phyloP scores from a whole-genome alignment of 2,113 vertebrate species.

The Engystomops pustulosus region DNA sequence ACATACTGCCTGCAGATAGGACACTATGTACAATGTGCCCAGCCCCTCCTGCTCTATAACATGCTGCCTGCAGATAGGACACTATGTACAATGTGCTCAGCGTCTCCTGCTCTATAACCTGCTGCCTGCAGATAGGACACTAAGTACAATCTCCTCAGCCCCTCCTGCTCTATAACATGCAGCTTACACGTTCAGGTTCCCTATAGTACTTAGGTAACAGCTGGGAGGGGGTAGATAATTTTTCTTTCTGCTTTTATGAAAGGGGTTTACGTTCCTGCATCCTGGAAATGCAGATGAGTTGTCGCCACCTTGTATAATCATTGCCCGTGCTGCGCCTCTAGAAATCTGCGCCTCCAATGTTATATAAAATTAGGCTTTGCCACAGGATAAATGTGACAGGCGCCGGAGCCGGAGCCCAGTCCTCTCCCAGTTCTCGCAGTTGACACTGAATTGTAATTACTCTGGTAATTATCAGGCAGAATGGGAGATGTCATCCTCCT shows the following conservation, averaged over 20 bases:
- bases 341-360: neutral
- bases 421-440: neutral
- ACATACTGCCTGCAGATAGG: too few relatives aligned
- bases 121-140: too few relatives aligned
- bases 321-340: neutral
- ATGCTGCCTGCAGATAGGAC: too few relatives aligned
- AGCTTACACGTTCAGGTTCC: too few relatives aligned
- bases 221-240: neutral
- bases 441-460: constrained; percentile 46
- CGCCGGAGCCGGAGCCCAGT: neutral
- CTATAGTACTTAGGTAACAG: too few relatives aligned
- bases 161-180: too few relatives aligned
- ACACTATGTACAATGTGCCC: too few relatives aligned
- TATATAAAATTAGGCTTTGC: constrained; percentile 18
- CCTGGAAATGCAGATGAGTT: neutral
- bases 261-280: neutral
- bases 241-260: neutral
- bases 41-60: too few relatives aligned
- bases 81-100: too few relatives aligned
- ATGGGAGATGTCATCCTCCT: constrained; percentile 23
- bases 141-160: too few relatives aligned
- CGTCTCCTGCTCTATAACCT: too few relatives aligned
- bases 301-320: neutral
- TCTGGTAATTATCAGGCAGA: constrained; percentile 10
- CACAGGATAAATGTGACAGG: constrained; percentile 28